Base-by-base conservation (phyloP, 2,888 invertebrate species). In the Drosophila niveifrons region DNA sequence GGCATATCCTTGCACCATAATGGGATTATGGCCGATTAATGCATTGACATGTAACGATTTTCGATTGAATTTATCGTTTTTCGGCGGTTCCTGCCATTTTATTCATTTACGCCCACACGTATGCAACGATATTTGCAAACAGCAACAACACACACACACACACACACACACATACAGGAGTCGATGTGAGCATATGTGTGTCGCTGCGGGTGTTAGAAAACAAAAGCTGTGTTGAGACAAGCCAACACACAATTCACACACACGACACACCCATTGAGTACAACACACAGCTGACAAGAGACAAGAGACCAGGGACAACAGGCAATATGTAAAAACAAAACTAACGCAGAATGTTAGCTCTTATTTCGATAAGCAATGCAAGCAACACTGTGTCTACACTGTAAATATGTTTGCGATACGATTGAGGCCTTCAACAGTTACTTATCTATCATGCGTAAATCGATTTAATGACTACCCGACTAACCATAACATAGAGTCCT, bases 21-120 rank as follows among this genome's bases (percentile, higher is more conserved):
- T 92, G 92, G 92, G 92, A 92, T 92, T 92, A 92, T 91, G 91
- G 89, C 87, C 92, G 92, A 92, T 92, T 92, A 92, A 92, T 91
- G 92, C 92, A 92, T 91, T 92, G 92, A 92, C 92, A 92, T 92
- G 92, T 91, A 92, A 92, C 92, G 92, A 92, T 91, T 92, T 91
- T 91, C 92, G 92, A 90, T 92, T 92, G 92, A 92, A 92, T 92
- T 92, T 91, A 90, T 90, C 91, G 90, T 90, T 91, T 85, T 84
- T 90, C 89, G 90, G 81, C 74, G 81, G 89, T 90, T 85, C 86
- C 88, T 79, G 83, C 71, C 83, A 90, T 86, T 86, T 86, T 86
- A 91, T 90, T 90, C 91, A 90, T 89, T 85, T 90, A 82, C 83
- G 90, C 84, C 89, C 89, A 88, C 87, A 80, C 88, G 83, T 88